Percentiles rank a stretch among this genome's conserved stretches.
Conservation (phyloP, 2,797 vertebrate genomes). For the Labroides dimidiatus region DNA sequence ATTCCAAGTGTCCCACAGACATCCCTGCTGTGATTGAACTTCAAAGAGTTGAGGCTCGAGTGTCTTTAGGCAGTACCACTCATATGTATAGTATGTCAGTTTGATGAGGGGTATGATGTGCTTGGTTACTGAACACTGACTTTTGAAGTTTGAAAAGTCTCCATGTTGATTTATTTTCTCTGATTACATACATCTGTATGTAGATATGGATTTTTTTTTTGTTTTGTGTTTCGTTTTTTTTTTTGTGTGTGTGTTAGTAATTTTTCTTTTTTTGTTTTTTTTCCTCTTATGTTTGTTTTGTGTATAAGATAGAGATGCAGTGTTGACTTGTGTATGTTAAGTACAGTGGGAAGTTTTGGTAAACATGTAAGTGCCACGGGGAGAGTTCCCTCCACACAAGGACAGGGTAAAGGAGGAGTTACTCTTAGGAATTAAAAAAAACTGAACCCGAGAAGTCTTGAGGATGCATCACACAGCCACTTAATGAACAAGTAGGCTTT, state of each 20-base stretch:
- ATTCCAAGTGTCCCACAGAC: constrained; percentile 44
- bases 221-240: constrained; percentile 57
- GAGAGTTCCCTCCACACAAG: constrained; percentile 62
- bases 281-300: constrained; percentile 27
- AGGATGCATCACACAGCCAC: constrained; percentile 45
- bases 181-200: constrained; percentile 64
- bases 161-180: constrained; percentile 51
- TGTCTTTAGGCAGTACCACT: constrained; percentile 78
- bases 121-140: constrained; percentile 75
- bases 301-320: constrained; percentile 59
- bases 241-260: constrained; percentile 4
- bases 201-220: constrained; percentile 56
- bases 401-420: constrained; percentile 73
- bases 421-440: constrained; percentile 52
- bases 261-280: constrained; percentile 40
- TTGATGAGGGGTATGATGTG: constrained; percentile 67
- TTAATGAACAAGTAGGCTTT: constrained; percentile 23
- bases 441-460: constrained; percentile 49
- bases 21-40: constrained; percentile 61
- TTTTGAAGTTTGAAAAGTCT: constrained; percentile 68
- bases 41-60: constrained; percentile 44
- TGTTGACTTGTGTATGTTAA: constrained; percentile 69
- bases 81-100: constrained; percentile 68
- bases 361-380: constrained; percentile 77
- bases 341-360: constrained; percentile 58